phyloP scores from a whole-genome alignment of 2,888 invertebrate species.

The Ecliptopera silaceata region DNA sequence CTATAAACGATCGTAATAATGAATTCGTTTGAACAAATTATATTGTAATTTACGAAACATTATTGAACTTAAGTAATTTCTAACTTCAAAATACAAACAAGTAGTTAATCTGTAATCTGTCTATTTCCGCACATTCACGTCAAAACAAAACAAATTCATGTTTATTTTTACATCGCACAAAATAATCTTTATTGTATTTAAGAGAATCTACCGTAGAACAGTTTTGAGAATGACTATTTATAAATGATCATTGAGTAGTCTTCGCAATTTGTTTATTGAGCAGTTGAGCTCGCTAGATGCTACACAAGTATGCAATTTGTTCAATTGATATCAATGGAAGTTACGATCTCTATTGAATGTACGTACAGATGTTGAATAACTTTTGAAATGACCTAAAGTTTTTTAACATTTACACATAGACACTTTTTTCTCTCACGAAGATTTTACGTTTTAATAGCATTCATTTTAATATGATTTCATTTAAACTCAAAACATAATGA shows the following conservation, averaged over 20 bases:
- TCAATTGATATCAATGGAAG: slow-evolving; percentile 31
- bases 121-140: slow-evolving; percentile 18
- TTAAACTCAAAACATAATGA: not conserved
- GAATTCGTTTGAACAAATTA: not conserved
- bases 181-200: slow-evolving; percentile 28
- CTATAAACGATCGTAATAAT: not conserved
- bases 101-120: not conserved
- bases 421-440: not conserved
- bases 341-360: slow-evolving; percentile 14
- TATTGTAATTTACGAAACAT: not conserved
- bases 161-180: slow-evolving; percentile 25
- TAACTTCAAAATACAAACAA: not conserved
- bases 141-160: slow-evolving; percentile 23
- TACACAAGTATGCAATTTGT: slow-evolving; percentile 22
- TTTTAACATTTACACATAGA: not conserved
- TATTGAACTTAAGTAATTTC: not conserved
- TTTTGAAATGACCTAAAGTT: not conserved
- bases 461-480: not conserved
- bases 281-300: slow-evolving; percentile 15
- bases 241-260: slow-evolving; percentile 27
- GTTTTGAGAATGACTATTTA: slow-evolving; percentile 25
- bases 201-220: slow-evolving; percentile 21
- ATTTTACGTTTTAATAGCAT: too few relatives aligned
- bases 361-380: not conserved
- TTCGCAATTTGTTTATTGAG: slow-evolving; percentile 25